A percentile compares a stretch with the other conserved stretches of the same genome.
These are phyloP conservation scores for Cochlearius cochlearius DNA, from an alignment of 2,113 vertebrate species.

Conservation along the genomic window DNA sequence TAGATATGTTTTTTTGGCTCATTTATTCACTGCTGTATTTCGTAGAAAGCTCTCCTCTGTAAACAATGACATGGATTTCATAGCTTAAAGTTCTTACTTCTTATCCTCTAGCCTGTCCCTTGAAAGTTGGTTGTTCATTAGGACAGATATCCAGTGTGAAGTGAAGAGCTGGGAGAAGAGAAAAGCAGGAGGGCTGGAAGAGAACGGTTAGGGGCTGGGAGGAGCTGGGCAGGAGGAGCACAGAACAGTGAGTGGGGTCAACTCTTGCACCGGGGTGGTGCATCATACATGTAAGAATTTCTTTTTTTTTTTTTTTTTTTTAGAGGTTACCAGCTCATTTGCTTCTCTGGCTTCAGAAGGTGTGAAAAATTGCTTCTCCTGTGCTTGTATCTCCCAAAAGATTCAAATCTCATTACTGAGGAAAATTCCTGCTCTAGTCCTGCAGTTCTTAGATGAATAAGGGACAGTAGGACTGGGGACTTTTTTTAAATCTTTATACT, in stretches of 20 bases:
- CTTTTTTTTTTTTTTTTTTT: neutral
- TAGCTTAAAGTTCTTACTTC: neutral
- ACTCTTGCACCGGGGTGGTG: neutral
- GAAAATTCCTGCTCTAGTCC: neutral
- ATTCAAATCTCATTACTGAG: neutral
- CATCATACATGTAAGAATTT: neutral
- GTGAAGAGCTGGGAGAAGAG: neutral
- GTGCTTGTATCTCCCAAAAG: neutral
- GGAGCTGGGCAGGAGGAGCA: neutral
- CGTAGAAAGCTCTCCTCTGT: neutral
- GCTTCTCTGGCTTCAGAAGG: neutral
- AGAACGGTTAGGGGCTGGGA: neutral
- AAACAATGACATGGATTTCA: neutral
- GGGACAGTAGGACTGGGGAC: neutral
- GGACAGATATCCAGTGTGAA: accelerated
- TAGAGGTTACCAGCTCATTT: neutral
- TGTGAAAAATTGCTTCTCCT: neutral
- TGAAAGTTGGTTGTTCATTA: neutral
- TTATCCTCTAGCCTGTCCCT: neutral
- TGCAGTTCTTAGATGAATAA: neutral
- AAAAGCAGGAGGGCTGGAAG: neutral
- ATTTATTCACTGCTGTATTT: neutral
- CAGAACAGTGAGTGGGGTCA: neutral
- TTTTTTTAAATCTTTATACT: neutral
- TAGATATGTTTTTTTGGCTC: neutral